phyloP scores from a whole-genome alignment of 2,113 vertebrate species.

The Hippoglossus stenolepis region DNA sequence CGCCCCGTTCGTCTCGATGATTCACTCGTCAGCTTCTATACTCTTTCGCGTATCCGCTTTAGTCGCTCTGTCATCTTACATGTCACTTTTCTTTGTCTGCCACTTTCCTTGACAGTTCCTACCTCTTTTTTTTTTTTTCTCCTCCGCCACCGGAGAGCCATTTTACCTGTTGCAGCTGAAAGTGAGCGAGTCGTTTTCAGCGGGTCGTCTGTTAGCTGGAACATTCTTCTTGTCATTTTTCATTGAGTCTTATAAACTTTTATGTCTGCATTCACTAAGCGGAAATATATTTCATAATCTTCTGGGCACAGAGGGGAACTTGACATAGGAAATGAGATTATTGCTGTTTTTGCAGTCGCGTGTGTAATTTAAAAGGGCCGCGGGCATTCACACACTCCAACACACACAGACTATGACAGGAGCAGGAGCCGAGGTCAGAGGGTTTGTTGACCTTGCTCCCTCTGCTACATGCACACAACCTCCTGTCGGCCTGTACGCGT shows the following conservation, averaged over 20 bases:
- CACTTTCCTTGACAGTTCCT: conserved; percentile 50
- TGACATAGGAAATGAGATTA: conserved; percentile 29
- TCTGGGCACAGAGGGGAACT: conserved; percentile 3
- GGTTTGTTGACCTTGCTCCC: conserved; percentile 20
- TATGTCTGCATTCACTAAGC: conserved; percentile 35
- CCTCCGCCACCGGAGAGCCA: conserved; percentile 22
- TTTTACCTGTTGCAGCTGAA: conserved; percentile 39
- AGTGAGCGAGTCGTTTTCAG: conserved; percentile 10
- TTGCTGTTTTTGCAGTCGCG: conserved; percentile 16
- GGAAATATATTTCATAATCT: neutral
- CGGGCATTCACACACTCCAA: neutral
- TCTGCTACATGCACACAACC: conserved; percentile 29
- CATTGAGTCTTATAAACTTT: conserved; percentile 24
- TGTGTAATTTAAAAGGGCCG: conserved; percentile 15
- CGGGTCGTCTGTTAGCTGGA: conserved; percentile 11
- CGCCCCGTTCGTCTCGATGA: conserved; percentile 50
- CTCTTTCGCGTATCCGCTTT: conserved; percentile 47
- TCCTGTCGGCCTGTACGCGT: neutral
- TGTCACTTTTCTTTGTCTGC: conserved; percentile 59
- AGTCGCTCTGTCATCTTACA: conserved; percentile 58
- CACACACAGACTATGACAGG: conserved; percentile 21
- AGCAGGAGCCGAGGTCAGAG: conserved; percentile 20
- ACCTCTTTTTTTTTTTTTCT: conserved; percentile 17
- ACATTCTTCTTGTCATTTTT: conserved; percentile 40
- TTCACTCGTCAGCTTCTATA: conserved; percentile 44